These are phyloP conservation scores for Girardia tigrina DNA, from an alignment of 2,888 invertebrate genomes.

Conservation along the genomic window DNA sequence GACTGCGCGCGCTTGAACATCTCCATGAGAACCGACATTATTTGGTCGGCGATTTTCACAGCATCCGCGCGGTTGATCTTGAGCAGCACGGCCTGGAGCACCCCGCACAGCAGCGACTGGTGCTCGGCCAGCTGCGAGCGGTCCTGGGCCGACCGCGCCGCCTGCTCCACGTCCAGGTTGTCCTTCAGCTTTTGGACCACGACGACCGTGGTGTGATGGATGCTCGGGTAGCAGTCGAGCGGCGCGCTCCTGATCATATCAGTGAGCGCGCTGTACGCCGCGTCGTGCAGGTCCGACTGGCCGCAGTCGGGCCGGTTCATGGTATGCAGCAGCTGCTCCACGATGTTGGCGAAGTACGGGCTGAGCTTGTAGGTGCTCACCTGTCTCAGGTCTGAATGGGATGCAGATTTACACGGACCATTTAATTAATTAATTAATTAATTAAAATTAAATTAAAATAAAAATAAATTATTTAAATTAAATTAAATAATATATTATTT, in stretches of 20 bases:
- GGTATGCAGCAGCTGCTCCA: slow-evolving; percentile 74
- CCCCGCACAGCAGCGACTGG: slow-evolving; percentile 85
- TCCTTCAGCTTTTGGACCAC: slow-evolving; percentile 74
- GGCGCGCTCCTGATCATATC: slow-evolving; percentile 98
- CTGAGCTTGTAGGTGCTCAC: background rate
- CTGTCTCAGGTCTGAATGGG: too few species aligned
- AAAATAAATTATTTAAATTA: too few species aligned
- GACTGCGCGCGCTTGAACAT: slow-evolving; percentile 63
- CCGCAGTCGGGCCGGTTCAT: slow-evolving; percentile 60
- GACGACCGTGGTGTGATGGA: slow-evolving; percentile 91
- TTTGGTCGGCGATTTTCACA: slow-evolving; percentile 83
- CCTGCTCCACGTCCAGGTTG: slow-evolving; percentile 41
- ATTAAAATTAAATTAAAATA: too few species aligned
- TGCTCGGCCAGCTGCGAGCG: slow-evolving; percentile 85
- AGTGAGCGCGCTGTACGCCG: slow-evolving; percentile 97
- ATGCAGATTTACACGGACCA: too few species aligned
- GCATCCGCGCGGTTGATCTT: slow-evolving; percentile 87
- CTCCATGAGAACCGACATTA: slow-evolving; percentile 83
- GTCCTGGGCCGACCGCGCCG: slow-evolving; percentile 64
- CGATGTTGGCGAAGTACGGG: slow-evolving; percentile 76
- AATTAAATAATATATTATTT: too few species aligned
- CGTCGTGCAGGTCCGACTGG: slow-evolving; percentile 76
- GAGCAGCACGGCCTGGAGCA: slow-evolving; percentile 79
- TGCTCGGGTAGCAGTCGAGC: slow-evolving; percentile 82
- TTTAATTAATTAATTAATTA: too few species aligned